These are phyloP conservation scores for Micromesistius poutassou DNA, from an alignment of 2,797 vertebrate genomes.

Conservation along the genomic window DNA sequence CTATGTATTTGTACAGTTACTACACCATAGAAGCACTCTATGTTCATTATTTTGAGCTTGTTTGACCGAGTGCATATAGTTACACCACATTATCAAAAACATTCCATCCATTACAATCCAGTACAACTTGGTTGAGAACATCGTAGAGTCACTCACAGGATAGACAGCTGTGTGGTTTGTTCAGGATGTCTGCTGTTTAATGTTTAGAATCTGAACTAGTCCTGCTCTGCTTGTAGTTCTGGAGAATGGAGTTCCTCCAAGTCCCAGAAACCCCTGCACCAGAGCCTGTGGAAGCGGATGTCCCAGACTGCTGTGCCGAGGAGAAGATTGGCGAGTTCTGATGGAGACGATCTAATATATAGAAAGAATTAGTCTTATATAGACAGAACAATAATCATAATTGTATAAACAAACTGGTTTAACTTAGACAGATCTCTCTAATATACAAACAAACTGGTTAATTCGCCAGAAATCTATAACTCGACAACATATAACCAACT, in stretches of 20 bases:
- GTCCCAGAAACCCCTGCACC: slow-evolving; percentile 97
- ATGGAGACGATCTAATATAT: neutral
- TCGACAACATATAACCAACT: neutral
- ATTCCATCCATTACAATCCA: neutral
- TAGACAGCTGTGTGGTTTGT: neutral
- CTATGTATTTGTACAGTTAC: neutral
- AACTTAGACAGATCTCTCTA: neutral
- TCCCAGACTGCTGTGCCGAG: slow-evolving; percentile 86
- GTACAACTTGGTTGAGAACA: neutral
- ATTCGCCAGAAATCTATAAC: neutral
- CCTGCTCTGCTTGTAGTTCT: slow-evolving; percentile 77
- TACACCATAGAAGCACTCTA: neutral
- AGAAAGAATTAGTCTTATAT: neutral
- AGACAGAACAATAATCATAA: neutral
- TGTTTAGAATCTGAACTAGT: neutral
- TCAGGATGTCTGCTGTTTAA: neutral
- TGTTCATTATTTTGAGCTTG: neutral
- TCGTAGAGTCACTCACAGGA: neutral
- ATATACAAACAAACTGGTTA: too few relatives aligned
- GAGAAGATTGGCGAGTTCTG: slow-evolving; percentile 85
- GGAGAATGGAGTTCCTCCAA: slow-evolving; percentile 98
- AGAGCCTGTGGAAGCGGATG: slow-evolving; percentile 83
- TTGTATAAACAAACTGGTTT: neutral
- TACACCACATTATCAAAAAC: neutral
- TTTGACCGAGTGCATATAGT: neutral